phyloP scores from a whole-genome alignment of 1,140 invertebrate species.

The Euglossa dilemma region DNA sequence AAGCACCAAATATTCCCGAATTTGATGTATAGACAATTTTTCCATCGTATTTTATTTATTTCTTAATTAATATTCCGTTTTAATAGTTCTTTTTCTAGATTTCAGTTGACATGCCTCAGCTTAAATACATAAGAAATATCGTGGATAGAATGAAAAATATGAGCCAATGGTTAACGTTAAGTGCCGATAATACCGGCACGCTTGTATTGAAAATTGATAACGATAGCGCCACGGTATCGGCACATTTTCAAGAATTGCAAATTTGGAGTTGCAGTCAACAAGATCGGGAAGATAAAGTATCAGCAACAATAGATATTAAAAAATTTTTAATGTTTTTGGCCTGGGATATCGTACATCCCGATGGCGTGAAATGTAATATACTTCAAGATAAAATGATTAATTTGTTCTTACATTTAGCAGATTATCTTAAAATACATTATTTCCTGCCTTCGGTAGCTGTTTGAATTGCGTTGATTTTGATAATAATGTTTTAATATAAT shows the following conservation, averaged over 20 bases:
- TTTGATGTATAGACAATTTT: constrained; percentile 86
- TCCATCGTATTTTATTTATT: neutral
- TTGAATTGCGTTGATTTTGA: constrained; percentile 31
- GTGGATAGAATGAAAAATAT: constrained; percentile 92
- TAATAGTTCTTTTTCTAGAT: constrained; percentile 83
- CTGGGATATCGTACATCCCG: constrained; percentile 84
- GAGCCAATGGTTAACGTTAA: constrained; percentile 86
- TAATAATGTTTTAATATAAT: constrained; percentile 12
- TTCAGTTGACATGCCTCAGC: constrained; percentile 88
- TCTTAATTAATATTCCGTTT: neutral
- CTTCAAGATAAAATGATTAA: constrained; percentile 82
- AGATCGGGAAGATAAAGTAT: constrained; percentile 70
- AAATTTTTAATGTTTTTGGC: constrained; percentile 84
- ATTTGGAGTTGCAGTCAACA: constrained; percentile 73
- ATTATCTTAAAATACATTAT: constrained; percentile 84
- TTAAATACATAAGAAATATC: constrained; percentile 89
- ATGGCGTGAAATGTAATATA: constrained; percentile 84
- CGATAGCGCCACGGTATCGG: constrained; percentile 89
- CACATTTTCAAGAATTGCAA: constrained; percentile 88
- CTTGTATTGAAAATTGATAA: constrained; percentile 89
- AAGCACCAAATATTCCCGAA: constrained; percentile 88
- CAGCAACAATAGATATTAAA: constrained; percentile 83
- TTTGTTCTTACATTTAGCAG: constrained; percentile 83
- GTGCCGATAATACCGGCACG: constrained; percentile 87
- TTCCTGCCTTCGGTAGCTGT: constrained; percentile 82